Conservation (phyloP, 2,113 vertebrate genomes). For the Myodes glareolus region DNA sequence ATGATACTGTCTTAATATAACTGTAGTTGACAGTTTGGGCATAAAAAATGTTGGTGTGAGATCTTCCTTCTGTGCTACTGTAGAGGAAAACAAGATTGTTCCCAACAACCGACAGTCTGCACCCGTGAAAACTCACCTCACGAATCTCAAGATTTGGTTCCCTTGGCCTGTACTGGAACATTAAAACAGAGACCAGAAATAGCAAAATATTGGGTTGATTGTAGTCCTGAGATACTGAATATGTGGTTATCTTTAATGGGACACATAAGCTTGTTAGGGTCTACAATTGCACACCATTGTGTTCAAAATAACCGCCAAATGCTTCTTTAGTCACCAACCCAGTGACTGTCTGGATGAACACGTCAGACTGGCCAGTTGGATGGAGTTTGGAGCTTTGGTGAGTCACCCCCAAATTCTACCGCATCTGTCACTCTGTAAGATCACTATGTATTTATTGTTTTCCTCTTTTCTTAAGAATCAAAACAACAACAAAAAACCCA, state of each 20-base stretch:
- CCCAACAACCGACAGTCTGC: background rate
- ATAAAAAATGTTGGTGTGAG: background rate
- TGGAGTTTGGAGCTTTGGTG: background rate
- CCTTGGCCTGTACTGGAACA: background rate
- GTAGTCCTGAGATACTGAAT: background rate
- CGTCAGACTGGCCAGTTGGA: background rate
- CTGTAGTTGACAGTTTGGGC: background rate
- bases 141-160: background rate
- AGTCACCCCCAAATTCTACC: conserved; percentile 29
- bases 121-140: conserved; percentile 1
- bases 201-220: conserved; percentile 42
- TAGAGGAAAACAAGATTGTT: background rate
- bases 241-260: conserved; percentile 50
- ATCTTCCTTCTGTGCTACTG: background rate
- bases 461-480: background rate
- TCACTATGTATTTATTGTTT: background rate
- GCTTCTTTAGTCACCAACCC: conserved; percentile 38
- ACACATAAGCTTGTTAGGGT: conserved; percentile 23
- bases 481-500: background rate
- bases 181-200: background rate
- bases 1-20: background rate
- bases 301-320: conserved; percentile 42
- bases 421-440: background rate
- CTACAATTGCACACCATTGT: conserved; percentile 17
- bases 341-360: background rate